phyloP scores from a whole-genome alignment of 2,797 vertebrate genomes.

The Myotis findleyi region DNA sequence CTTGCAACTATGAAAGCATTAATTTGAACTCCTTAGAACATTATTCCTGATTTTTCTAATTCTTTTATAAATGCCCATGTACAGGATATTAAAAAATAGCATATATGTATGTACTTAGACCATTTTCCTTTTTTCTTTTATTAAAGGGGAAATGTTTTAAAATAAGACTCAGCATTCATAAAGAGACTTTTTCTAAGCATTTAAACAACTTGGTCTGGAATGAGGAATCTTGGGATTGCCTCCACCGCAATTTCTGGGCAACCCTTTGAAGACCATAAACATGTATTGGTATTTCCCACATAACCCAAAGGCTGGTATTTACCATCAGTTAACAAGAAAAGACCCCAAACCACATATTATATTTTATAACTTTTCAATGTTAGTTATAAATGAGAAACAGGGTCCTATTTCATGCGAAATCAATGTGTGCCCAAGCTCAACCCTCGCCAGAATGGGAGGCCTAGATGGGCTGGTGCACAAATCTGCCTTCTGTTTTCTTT shows the following conservation, averaged over 20 bases:
- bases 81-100: background rate
- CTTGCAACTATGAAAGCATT: background rate
- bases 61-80: background rate
- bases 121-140: conserved; percentile 52
- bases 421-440: conserved; percentile 58
- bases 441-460: conserved; percentile 51
- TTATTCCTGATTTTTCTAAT: background rate
- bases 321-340: conserved; percentile 62
- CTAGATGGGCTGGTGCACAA: conserved; percentile 52
- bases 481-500: conserved; percentile 72
- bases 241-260: background rate
- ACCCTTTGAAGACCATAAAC: conserved; percentile 42
- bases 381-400: conserved; percentile 66
- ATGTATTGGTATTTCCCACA: conserved; percentile 51
- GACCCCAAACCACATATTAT: conserved; percentile 61
- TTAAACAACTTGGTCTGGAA: background rate
- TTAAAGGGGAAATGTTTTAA: conserved; percentile 33
- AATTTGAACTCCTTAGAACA: background rate
- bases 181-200: background rate
- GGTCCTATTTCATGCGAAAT: conserved; percentile 66
- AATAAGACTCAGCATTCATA: background rate
- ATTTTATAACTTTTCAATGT: conserved; percentile 71
- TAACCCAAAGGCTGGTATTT: conserved; percentile 59
- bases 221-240: background rate
- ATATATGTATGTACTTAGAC: background rate